Evolutionary conservation across 2,113 vertebrate species (phyloP).

Genomic region (Pterophyllum scalare): DNA sequence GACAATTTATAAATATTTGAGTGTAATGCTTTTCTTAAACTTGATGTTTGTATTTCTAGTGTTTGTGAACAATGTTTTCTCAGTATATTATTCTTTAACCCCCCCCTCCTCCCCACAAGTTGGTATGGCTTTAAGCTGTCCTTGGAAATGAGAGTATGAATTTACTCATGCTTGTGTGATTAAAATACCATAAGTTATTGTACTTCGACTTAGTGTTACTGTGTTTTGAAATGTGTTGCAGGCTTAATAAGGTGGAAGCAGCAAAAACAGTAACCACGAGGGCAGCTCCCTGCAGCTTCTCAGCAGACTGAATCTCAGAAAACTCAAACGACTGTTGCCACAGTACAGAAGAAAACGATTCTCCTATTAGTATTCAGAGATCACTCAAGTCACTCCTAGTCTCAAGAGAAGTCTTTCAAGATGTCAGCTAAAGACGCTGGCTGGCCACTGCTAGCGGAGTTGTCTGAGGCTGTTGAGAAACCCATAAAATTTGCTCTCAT

Average conservation of each 20-base stretch:
- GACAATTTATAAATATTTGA: conserved; percentile 62
- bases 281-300: not conserved
- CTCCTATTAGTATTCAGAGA: conserved; percentile 4
- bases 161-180: conserved; percentile 74
- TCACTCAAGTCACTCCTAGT: conserved; percentile 16
- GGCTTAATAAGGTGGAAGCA: not conserved
- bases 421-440: not conserved
- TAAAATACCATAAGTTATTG: conserved; percentile 90
- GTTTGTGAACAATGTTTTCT: conserved; percentile 51
- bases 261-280: not conserved
- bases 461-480: conserved; percentile 4
- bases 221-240: not conserved
- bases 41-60: conserved; percentile 53
- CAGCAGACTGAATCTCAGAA: not conserved
- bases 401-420: conserved; percentile 10
- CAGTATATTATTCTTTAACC: conserved; percentile 38
- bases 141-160: conserved; percentile 69
- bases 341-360: not conserved
- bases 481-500: conserved; percentile 5
- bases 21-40: conserved; percentile 49
- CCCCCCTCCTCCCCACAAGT: not conserved
- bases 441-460: conserved; percentile 3
- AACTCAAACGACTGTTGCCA: not conserved
- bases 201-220: conserved; percentile 67
- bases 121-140: conserved; percentile 75